These are phyloP conservation scores for Leptogaster cylindrica DNA, from an alignment of 2,888 invertebrate genomes.

Conservation along the genomic window DNA sequence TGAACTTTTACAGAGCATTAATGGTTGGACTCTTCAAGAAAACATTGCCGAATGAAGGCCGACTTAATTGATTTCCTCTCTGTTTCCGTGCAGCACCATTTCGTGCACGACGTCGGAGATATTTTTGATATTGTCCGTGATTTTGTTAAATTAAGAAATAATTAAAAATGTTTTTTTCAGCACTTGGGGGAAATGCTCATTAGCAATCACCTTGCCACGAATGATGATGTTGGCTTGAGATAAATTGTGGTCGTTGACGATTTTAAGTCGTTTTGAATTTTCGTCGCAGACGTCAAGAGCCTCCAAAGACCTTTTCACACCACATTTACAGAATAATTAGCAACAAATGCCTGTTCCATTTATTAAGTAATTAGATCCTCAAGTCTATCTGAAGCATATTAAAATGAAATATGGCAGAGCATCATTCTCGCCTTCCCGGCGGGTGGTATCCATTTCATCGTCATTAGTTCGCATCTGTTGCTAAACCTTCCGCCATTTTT, in stretches of 20 bases:
- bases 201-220: too few species aligned
- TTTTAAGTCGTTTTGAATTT: too few species aligned
- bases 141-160: too few species aligned
- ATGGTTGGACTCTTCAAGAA: neutral
- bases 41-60: neutral
- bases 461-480: constrained; percentile 40
- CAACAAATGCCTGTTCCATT: constrained; percentile 37
- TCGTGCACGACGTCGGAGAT: too few species aligned
- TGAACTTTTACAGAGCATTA: constrained; percentile 25
- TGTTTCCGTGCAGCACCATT: too few species aligned
- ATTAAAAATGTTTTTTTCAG: too few species aligned
- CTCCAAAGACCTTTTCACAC: constrained; percentile 16
- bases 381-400: constrained; percentile 33
- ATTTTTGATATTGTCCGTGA: too few species aligned
- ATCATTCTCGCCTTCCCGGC: constrained; percentile 11
- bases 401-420: constrained; percentile 30
- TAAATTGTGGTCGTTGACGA: too few species aligned
- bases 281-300: too few species aligned
- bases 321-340: constrained; percentile 41
- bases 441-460: constrained; percentile 24
- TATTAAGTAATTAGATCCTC: constrained; percentile 36
- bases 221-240: too few species aligned
- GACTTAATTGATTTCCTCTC: constrained; percentile 14
- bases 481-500: constrained; percentile 27
- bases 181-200: too few species aligned